phyloP scores from a whole-genome alignment of 1,140 invertebrate species.

The Acromyrmex heyeri region DNA sequence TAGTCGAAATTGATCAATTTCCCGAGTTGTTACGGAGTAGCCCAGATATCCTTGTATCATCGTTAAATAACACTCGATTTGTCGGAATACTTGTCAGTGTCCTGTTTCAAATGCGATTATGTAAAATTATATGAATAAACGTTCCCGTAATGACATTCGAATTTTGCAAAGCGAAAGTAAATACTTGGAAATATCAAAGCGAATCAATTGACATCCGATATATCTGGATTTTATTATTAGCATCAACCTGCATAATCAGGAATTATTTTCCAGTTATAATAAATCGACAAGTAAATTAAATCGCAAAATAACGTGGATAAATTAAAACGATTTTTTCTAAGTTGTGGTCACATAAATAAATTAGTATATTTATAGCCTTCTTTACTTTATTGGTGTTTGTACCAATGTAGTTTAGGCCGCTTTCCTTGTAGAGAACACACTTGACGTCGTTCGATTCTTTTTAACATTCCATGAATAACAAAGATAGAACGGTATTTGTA shows the following conservation, averaged over 20 bases:
- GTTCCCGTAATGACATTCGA: neutral
- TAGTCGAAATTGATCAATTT: conserved; percentile 14
- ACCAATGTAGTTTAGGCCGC: no score
- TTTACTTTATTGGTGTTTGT: no score
- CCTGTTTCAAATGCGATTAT: conserved; percentile 11
- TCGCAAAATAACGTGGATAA: neutral
- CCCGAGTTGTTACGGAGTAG: neutral
- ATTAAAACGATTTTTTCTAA: neutral
- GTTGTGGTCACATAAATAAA: neutral
- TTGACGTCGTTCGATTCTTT: no score
- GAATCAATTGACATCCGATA: neutral
- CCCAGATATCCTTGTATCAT: neutral
- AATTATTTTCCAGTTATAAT: neutral
- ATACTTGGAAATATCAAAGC: neutral
- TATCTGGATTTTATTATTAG: neutral
- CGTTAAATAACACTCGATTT: neutral
- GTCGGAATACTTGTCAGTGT: neutral
- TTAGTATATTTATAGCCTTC: no score
- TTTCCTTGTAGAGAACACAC: no score
- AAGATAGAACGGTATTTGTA: no score
- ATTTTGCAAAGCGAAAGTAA: neutral
- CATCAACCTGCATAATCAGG: neutral
- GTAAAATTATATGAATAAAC: neutral
- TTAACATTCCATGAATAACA: no score
- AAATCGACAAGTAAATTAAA: neutral